Percentiles rank a stretch among this genome's conserved stretches.
Evolutionary conservation across 37 sponge, comb jelly and placozoan genomes (phyloP).

Genomic region (Spongilla lacustris): DNA sequence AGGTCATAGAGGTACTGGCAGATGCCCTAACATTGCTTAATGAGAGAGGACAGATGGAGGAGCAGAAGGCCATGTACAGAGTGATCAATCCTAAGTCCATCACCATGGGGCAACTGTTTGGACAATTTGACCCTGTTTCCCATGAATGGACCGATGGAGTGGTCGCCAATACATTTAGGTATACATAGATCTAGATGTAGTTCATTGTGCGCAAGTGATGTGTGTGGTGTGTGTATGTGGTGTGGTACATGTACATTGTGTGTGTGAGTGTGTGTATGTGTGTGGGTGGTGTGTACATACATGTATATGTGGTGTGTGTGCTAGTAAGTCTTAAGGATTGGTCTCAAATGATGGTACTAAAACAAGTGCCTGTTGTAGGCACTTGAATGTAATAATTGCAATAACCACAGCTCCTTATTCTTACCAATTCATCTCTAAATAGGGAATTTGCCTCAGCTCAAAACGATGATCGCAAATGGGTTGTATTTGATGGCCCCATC

Average conservation of each 20-base stretch:
- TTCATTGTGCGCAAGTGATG: no score
- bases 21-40: constrained; percentile 86
- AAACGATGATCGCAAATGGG: constrained; percentile 97
- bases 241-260: not conserved
- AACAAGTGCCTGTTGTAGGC: no score
- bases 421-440: not conserved
- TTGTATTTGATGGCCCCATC: constrained; percentile 97
- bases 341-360: no score
- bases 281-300: not conserved
- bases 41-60: constrained; percentile 88
- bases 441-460: constrained; percentile 94
- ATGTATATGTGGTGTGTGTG: not conserved
- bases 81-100: constrained; percentile 98
- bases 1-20: constrained; percentile 81
- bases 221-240: no score
- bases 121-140: constrained; percentile 99
- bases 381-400: no score
- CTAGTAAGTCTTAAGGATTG: no score
- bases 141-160: constrained; percentile 99
- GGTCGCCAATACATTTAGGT: constrained; percentile 96
- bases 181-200: not conserved
- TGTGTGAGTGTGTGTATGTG: not conserved
- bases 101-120: constrained; percentile 98
- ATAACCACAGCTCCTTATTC: not conserved
- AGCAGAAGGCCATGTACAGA: constrained; percentile 70